A percentile compares a stretch with the other conserved stretches of the same genome.
Evolutionary conservation across 2,113 vertebrate genomes (phyloP).

Genomic region (Tichodroma muraria): DNA sequence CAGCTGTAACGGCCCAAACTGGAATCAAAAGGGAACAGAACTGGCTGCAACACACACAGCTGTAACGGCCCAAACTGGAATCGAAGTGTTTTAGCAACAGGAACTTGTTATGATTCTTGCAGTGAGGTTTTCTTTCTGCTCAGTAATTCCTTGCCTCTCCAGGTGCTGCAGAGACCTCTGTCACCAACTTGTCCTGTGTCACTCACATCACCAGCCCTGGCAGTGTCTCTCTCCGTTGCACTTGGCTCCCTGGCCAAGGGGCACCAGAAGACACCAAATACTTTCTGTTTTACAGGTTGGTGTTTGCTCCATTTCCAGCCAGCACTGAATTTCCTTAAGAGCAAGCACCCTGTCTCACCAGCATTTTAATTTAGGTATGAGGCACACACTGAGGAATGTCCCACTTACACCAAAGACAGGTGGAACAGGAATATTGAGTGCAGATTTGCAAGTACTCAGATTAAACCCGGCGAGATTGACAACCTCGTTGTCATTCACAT

Average conservation of each 20-base stretch:
- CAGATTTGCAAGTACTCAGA: slow-evolving; percentile 32
- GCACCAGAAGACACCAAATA: slow-evolving; percentile 67
- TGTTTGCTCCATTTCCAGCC: background rate
- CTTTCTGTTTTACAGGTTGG: slow-evolving; percentile 71
- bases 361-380: slow-evolving; percentile 39
- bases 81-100: background rate
- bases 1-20: too few relatives aligned
- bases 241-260: slow-evolving; percentile 55
- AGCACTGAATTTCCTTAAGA: background rate
- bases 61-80: background rate
- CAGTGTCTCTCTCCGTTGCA: slow-evolving; percentile 54
- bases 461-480: background rate
- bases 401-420: slow-evolving; percentile 16
- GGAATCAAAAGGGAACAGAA: background rate
- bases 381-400: slow-evolving; percentile 36
- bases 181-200: slow-evolving; percentile 59
- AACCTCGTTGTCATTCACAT: slow-evolving; percentile 24
- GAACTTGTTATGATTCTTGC: background rate
- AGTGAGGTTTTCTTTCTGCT: background rate
- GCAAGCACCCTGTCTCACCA: background rate
- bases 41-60: rapidly evolving
- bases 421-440: slow-evolving; percentile 22
- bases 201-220: background rate
- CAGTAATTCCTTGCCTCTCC: background rate
- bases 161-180: slow-evolving; percentile 65